phyloP scores from a whole-genome alignment of 2,888 invertebrate species.

The Drosophila hamatofila region DNA sequence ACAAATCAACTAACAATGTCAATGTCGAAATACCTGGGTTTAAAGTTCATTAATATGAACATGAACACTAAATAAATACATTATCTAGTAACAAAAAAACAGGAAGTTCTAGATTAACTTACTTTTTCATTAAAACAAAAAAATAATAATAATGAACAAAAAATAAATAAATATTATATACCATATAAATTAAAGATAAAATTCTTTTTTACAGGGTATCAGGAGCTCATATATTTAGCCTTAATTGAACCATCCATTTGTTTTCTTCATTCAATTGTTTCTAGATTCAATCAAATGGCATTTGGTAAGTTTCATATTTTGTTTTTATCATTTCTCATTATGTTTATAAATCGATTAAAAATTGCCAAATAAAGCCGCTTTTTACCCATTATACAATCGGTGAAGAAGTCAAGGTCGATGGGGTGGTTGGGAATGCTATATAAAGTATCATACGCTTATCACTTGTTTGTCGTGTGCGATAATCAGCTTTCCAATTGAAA shows the following conservation, averaged over 20 bases:
- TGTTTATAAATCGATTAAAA: constrained; percentile 6
- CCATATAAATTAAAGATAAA: not conserved
- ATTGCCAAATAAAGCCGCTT: not conserved
- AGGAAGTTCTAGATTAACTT: not conserved
- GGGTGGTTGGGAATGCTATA: not conserved
- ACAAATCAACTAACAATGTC: too few species aligned
- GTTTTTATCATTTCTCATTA: not conserved
- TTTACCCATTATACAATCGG: not conserved
- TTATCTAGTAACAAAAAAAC: not conserved
- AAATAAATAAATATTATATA: not conserved
- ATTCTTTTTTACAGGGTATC: not conserved
- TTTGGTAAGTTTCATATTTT: not conserved
- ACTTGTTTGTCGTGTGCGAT: constrained; percentile 5
- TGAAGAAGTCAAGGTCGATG: constrained; percentile 13
- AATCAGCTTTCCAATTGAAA: constrained; percentile 22
- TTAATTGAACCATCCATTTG: not conserved
- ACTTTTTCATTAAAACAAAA: not conserved
- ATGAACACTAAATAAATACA: not conserved
- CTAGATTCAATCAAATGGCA: not conserved
- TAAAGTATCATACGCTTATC: constrained; percentile 18
- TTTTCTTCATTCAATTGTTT: not conserved
- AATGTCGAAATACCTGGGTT: too few species aligned
- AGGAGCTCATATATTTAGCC: not conserved
- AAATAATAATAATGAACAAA: not conserved
- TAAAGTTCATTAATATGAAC: not conserved